A percentile compares a stretch with the other conserved stretches of the same genome.
These are phyloP conservation scores for Phycodurus eques DNA, from an alignment of 2,113 vertebrate genomes.

Conservation along the genomic window DNA sequence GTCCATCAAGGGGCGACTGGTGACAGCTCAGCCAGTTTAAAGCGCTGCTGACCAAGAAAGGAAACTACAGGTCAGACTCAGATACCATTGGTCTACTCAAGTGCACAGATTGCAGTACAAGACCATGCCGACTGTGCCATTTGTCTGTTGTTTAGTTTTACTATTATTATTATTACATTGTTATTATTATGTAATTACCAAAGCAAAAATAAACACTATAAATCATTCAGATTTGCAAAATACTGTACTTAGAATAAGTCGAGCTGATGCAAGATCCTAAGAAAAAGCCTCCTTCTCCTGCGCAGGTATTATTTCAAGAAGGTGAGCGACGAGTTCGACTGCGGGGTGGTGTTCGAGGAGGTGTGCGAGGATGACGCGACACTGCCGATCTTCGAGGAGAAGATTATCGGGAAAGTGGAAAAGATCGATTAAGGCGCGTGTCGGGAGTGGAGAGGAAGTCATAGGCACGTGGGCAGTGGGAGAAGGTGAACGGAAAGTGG, in stretches of 20 bases:
- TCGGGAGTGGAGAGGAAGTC: background rate
- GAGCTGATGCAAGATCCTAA: too few species aligned
- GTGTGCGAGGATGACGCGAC: slow-evolving; percentile 84
- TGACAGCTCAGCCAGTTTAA: slow-evolving; percentile 94
- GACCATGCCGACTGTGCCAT: too few species aligned
- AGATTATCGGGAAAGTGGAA: slow-evolving; percentile 94
- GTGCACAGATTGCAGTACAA: too few species aligned
- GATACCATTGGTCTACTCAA: background rate
- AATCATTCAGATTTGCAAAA: too few species aligned
- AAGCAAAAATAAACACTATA: too few species aligned
- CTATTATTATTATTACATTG: background rate
- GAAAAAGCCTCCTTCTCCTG: background rate
- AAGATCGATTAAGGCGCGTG: slow-evolving; percentile 80
- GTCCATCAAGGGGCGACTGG: slow-evolving; percentile 80
- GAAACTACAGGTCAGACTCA: slow-evolving; percentile 84
- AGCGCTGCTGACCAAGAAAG: slow-evolving; percentile 95
- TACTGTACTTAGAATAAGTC: too few species aligned
- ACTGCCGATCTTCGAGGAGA: slow-evolving; percentile 89
- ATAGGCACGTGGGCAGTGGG: background rate
- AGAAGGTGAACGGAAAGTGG: slow-evolving; percentile 51
- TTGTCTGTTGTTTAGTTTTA: background rate
- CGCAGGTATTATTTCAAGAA: slow-evolving; percentile 97
- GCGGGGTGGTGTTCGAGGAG: slow-evolving; percentile 94
- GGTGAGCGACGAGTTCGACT: slow-evolving; percentile 93
- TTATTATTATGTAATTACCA: too few species aligned